Percentiles rank a stretch among this genome's conserved stretches.
Evolutionary conservation across 2,888 invertebrate genomes (phyloP).

Genomic region (Keiferia lycopersicella): DNA sequence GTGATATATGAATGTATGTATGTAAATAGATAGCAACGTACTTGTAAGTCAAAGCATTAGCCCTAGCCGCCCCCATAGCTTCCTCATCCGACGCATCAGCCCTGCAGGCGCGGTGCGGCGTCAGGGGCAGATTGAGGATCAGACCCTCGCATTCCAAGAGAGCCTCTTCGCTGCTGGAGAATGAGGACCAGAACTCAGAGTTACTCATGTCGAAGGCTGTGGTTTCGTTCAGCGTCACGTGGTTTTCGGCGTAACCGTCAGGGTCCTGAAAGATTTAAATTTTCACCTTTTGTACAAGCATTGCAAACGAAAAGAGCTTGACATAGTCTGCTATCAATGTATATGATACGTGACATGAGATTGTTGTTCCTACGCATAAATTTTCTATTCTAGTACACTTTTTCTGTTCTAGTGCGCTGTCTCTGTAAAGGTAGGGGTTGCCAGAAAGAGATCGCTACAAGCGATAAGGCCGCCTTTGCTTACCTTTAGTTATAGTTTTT

Average conservation of each 20-base stretch:
- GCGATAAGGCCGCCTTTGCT: too few species aligned
- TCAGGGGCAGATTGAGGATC: constrained; percentile 86
- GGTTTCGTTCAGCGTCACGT: constrained; percentile 84
- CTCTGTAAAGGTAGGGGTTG: too few species aligned
- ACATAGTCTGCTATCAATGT: too few species aligned
- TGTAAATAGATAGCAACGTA: constrained; percentile 43
- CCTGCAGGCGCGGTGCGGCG: constrained; percentile 82
- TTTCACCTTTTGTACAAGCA: background rate
- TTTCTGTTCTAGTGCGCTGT: too few species aligned
- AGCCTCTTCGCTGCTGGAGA: constrained; percentile 90
- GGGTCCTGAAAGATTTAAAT: constrained; percentile 72
- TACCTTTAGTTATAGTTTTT: too few species aligned
- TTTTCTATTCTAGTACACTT: too few species aligned
- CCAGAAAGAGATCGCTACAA: too few species aligned
- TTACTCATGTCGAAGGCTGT: constrained; percentile 86
- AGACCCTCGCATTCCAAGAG: constrained; percentile 87
- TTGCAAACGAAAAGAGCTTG: too few species aligned
- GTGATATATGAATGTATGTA: too few species aligned
- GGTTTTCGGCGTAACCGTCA: constrained; percentile 84
- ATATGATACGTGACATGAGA: too few species aligned
- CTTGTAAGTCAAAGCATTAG: constrained; percentile 86
- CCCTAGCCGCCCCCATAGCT: constrained; percentile 73
- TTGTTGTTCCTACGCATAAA: too few species aligned
- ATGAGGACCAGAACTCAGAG: constrained; percentile 91
- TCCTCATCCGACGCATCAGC: constrained; percentile 61